phyloP scores from a whole-genome alignment of 2,888 invertebrate genomes.

The Eupithecia subfuscata region DNA sequence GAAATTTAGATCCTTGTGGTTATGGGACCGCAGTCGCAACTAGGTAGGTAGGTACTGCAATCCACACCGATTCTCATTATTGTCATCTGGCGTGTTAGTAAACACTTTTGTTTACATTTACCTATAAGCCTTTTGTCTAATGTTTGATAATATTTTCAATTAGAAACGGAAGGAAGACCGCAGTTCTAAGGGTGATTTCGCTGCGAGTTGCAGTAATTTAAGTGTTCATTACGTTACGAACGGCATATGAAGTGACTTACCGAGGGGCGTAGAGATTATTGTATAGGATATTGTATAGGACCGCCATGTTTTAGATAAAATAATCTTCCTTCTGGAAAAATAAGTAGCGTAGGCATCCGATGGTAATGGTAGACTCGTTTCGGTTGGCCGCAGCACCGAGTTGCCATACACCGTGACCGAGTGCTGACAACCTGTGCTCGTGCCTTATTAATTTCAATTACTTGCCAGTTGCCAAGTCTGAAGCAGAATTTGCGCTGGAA shows the following conservation, averaged over 20 bases:
- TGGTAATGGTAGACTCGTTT: conserved; percentile 35
- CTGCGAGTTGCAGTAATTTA: conserved; percentile 36
- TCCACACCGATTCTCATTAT: background rate
- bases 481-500: background rate
- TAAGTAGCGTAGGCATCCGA: conserved; percentile 16
- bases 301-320: background rate
- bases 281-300: too few relatives aligned
- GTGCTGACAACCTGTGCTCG: conserved; percentile 26
- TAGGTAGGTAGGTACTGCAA: background rate
- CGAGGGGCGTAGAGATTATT: background rate
- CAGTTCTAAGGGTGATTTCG: conserved; percentile 16
- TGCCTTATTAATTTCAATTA: conserved; percentile 26
- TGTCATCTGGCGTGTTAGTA: background rate
- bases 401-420: conserved; percentile 34
- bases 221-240: conserved; percentile 11
- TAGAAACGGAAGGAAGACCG: background rate
- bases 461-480: background rate
- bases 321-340: conserved; percentile 21
- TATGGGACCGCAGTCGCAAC: conserved; percentile 3
- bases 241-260: background rate
- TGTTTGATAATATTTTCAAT: background rate
- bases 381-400: conserved; percentile 38
- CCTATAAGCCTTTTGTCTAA: background rate
- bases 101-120: background rate
- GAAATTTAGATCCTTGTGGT: conserved; percentile 10